phyloP scores from a whole-genome alignment of 2,797 vertebrate species.

The Rhincodon typus region DNA sequence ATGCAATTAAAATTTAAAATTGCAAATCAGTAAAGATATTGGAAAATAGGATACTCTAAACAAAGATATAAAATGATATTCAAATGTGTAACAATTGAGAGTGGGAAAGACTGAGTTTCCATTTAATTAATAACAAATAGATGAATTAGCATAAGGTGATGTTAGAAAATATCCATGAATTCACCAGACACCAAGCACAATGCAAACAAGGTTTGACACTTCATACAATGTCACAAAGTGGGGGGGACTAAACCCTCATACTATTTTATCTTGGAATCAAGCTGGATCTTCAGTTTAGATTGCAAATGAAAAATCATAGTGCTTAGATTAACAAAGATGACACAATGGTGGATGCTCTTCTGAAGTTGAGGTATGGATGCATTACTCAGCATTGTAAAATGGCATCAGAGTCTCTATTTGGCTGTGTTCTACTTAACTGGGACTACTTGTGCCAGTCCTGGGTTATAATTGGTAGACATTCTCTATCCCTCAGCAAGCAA shows the following conservation, averaged over 20 bases:
- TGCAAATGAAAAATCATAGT: background rate
- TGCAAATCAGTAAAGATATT: background rate
- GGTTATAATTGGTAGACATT: background rate
- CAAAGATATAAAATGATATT: background rate
- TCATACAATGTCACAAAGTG: background rate
- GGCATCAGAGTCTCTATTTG: background rate
- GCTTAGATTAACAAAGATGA: background rate
- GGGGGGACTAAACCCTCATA: background rate
- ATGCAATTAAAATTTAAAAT: conserved; percentile 3
- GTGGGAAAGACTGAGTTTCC: background rate
- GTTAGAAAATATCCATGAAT: background rate
- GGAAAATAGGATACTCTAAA: background rate
- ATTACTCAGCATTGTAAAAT: background rate
- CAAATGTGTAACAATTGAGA: background rate
- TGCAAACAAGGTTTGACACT: background rate
- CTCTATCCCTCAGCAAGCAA: background rate
- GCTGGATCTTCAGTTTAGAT: background rate
- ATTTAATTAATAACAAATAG: background rate
- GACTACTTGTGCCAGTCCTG: background rate
- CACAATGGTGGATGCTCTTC: background rate
- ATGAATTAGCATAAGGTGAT: background rate
- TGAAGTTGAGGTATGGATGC: background rate
- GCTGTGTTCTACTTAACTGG: background rate
- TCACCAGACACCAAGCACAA: background rate
- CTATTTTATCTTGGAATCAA: background rate